Evolutionary conservation across 1,140 invertebrate genomes (phyloP).

Genomic region (Megathymus violae): DNA sequence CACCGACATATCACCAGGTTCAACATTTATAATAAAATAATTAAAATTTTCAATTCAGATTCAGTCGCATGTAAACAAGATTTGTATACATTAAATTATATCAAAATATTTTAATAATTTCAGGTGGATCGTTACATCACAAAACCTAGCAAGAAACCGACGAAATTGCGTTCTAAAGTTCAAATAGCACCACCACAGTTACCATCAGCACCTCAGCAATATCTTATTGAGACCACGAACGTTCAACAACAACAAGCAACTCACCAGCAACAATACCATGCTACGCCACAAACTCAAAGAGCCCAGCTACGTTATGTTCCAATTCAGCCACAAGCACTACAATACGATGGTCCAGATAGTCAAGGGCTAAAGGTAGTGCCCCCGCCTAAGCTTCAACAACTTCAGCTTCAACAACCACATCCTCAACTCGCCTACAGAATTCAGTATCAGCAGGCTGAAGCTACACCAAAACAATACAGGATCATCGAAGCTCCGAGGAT

Average conservation of each 20-base stretch:
- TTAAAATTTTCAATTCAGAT: no score
- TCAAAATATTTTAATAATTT: conserved; percentile 44
- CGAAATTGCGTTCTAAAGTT: conserved; percentile 67
- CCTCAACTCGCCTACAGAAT: conserved; percentile 60
- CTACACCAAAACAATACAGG: conserved; percentile 68
- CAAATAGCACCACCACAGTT: conserved; percentile 53
- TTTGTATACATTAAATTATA: no score
- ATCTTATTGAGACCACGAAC: conserved; percentile 77
- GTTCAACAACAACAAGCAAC: conserved; percentile 54
- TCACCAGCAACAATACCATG: conserved; percentile 50
- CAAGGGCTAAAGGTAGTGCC: conserved; percentile 74
- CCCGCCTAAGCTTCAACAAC: conserved; percentile 65
- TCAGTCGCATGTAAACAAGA: no score
- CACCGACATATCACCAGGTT: conserved; percentile 70
- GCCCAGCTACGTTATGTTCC: conserved; percentile 70
- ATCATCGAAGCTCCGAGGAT: conserved; percentile 61
- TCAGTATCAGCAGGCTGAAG: conserved; percentile 70
- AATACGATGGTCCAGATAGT: conserved; percentile 71
- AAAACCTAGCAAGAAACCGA: conserved; percentile 73
- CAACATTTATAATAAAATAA: neutral
- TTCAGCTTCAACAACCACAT: conserved; percentile 52
- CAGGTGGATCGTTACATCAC: conserved; percentile 71
- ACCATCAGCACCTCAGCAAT: conserved; percentile 71
- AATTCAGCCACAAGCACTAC: conserved; percentile 59
- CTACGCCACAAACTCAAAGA: conserved; percentile 56